Conservation (phyloP, 2,888 invertebrate genomes). For the Apodemia zela region DNA sequence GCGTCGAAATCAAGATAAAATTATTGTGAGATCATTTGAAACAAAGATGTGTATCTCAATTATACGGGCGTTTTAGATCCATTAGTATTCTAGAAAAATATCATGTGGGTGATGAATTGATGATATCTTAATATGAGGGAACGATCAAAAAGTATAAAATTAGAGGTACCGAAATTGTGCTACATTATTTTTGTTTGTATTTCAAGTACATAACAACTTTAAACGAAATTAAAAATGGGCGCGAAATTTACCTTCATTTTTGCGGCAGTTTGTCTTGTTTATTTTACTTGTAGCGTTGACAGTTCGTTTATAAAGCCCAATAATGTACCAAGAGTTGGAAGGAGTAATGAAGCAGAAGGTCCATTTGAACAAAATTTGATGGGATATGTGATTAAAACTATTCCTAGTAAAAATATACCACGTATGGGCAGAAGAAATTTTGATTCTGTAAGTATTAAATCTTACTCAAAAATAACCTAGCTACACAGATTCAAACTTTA, state of each 20-base stretch:
- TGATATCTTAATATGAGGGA: conserved; percentile 51
- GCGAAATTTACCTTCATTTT: conserved; percentile 45
- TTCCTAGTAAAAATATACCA: conserved; percentile 65
- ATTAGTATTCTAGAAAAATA: conserved; percentile 41
- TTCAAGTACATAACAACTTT: conserved; percentile 23
- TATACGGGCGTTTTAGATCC: conserved; percentile 23
- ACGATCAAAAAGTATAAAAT: conserved; percentile 53
- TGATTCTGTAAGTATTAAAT: conserved; percentile 56
- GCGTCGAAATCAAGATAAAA: not conserved
- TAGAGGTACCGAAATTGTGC: conserved; percentile 26
- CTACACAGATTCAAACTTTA: no score
- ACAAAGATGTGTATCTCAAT: conserved; percentile 9
- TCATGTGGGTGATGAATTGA: conserved; percentile 31
- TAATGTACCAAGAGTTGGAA: conserved; percentile 67
- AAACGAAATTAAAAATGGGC: conserved; percentile 48
- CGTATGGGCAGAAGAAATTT: conserved; percentile 71
- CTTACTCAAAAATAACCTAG: no score
- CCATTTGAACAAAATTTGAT: conserved; percentile 56
- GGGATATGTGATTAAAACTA: conserved; percentile 72
- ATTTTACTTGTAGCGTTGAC: conserved; percentile 46
- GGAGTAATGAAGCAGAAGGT: conserved; percentile 63
- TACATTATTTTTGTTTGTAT: conserved; percentile 34
- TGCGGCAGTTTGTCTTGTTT: conserved; percentile 52
- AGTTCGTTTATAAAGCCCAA: conserved; percentile 69
- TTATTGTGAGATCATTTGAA: not conserved